Base-by-base conservation (phyloP, 2,113 vertebrate genomes). In the Syrmaticus mikado region DNA sequence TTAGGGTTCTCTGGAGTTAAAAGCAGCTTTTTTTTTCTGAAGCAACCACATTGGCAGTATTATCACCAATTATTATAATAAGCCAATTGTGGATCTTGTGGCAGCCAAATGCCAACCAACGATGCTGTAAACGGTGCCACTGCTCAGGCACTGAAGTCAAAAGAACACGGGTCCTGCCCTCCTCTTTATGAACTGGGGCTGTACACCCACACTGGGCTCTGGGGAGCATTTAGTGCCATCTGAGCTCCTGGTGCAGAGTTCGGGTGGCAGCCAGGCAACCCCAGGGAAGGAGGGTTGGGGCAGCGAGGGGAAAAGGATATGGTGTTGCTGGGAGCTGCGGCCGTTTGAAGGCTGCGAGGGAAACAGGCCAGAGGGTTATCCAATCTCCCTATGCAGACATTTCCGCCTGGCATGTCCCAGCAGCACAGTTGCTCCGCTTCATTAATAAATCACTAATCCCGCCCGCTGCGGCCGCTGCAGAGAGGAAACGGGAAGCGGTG, bases 331-430 rank as follows among this genome's bases (percentile, higher is more conserved):
- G 79, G 70, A 93, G 93, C 91, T 13, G 74, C 50, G 38, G 91
- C 93, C 85, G 89, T 95, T 91, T 95, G 89, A 92, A 95, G 87
- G 93, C 80, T 78, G 86, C 9, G 13, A 77, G 94, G 95, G 95
- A 94, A 94, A 28, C 41, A 27, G 91, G 94, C 81, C 90, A 58
- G 88, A 86, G 95, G 92, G 94, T 80, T 94, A 95, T 97, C 97
- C 97, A 98, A 98, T 98, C 98, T 98, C 94, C 85, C 94, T 40
- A 70, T 98, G 96, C 98, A 98, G 98, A 98, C 97, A 95, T 96
- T 98, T 98, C 98, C 98, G 97, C 94, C 94, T 72, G 92, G 94
- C 94, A 93, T 95, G 73, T 94, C 97, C 97, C 92, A 88, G 83
- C 73, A 21, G 96, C 97, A 83, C 97, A 90, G 92, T 93, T 89